phyloP scores from a whole-genome alignment of 2,888 invertebrate genomes.

The Lomographa bimaculata region DNA sequence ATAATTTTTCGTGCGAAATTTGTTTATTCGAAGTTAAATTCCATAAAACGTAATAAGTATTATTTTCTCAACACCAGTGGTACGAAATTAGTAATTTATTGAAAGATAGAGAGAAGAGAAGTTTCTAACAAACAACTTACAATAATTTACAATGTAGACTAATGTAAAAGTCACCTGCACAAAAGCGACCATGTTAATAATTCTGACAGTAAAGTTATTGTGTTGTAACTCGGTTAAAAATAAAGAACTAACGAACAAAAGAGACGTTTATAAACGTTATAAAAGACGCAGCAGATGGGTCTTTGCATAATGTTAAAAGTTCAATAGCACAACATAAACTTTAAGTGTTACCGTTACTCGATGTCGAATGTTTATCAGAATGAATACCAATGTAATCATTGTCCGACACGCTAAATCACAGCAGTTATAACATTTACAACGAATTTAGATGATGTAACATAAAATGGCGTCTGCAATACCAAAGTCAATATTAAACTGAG shows the following conservation, averaged over 20 bases:
- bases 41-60: too few relatives aligned
- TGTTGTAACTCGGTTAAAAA: conserved; percentile 21
- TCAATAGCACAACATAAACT: conserved; percentile 24
- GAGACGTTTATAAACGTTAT: conserved; percentile 19
- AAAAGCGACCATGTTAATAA: conserved; percentile 15
- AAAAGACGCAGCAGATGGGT: conserved; percentile 17
- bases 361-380: conserved; percentile 20
- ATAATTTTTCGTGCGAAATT: too few relatives aligned
- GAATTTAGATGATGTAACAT: conserved; percentile 44
- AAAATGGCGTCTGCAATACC: conserved; percentile 38
- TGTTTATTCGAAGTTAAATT: too few relatives aligned
- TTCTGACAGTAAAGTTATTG: conserved; percentile 17
- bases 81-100: too few relatives aligned
- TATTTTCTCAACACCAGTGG: too few relatives aligned
- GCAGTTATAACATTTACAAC: conserved; percentile 30
- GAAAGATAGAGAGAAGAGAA: too few relatives aligned
- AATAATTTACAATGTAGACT: conserved; percentile 7
- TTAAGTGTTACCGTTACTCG: conserved; percentile 19
- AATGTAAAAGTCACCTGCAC: conserved; percentile 16
- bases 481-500: conserved; percentile 52
- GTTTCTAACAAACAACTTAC: not conserved
- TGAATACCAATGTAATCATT: conserved; percentile 25
- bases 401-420: conserved; percentile 26
- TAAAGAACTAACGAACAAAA: conserved; percentile 15
- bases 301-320: conserved; percentile 25